Base-by-base conservation (phyloP, 2,113 vertebrate species). In the Synchiropus splendidus region DNA sequence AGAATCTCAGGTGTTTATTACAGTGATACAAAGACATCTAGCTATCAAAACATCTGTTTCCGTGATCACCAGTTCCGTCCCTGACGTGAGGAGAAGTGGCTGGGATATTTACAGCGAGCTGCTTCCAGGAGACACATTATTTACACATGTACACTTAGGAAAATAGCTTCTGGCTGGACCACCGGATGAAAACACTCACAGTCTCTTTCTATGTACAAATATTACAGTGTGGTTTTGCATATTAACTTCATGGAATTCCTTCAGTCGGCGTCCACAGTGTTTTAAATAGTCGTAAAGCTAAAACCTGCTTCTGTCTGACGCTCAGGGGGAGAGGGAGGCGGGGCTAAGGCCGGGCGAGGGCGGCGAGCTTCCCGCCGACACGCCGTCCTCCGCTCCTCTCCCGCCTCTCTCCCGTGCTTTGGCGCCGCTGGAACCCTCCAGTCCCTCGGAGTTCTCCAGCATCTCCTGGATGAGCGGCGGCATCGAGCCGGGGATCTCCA, bases 331-430 rank as follows among this genome's bases (percentile, higher is more conserved):
- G 42, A 65, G 47, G 2, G 75, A 59, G 8, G 89, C 86, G 0
- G 89, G 88, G 66, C 87, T 91, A 48, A 74, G 85, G 77, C 87
- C 88, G 72, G 81, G 79, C 6, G 89, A 90, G 54, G 10, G 5
- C n/a, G 81, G 88, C 63, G 85, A 83, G 78, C 85, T 65, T 21
- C 41, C 45, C 0, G 48, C 12, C 1, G 70, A 55, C 2, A 47
- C 21, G 14, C 57, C 27, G 0, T 60, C 57, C 31, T 67, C 61
- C 18, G 43, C 50, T 21, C 12, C 61, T 16, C 37, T 15, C 9
- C 39, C 50, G 18, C 17, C 43, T 2, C 64, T 70, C 34, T 64
- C 67, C 9, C 63, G 67, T 37, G 58, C 58, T 1, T 58, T 59
- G 1, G 69, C 66, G 5, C 75, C 63, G 0, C 77, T 68, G 0